phyloP scores from a whole-genome alignment of 2,797 vertebrate genomes.

The Bufotes viridis region DNA sequence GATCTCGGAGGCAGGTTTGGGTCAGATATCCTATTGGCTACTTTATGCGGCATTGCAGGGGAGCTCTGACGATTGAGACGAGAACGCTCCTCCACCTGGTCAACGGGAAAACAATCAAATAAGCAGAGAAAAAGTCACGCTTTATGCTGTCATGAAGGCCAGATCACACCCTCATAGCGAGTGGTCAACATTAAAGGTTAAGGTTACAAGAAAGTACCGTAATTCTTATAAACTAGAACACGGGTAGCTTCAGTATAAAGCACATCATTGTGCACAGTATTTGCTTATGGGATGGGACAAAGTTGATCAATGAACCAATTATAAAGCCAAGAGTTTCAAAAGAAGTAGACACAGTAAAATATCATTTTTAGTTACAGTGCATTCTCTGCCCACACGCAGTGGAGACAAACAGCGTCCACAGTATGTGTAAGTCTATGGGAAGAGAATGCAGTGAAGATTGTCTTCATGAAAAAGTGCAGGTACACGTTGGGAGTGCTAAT shows the following conservation, averaged over 20 bases:
- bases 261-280: background rate
- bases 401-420: background rate
- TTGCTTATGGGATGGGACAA: background rate
- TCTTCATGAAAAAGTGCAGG: conserved; percentile 48
- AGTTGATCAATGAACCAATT: background rate
- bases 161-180: conserved; percentile 38
- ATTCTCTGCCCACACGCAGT: background rate
- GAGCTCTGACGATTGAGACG: conserved; percentile 90
- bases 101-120: background rate
- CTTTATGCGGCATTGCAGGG: conserved; percentile 93
- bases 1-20: conserved; percentile 94
- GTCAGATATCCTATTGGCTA: conserved; percentile 96
- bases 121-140: background rate
- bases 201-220: background rate
- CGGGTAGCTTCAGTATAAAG: background rate
- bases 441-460: background rate
- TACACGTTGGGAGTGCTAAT: conserved; percentile 29
- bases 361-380: background rate
- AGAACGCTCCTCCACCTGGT: conserved; percentile 86
- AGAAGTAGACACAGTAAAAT: background rate
- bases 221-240: background rate
- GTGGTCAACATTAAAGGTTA: background rate
- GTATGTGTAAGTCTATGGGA: background rate
- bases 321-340: conserved; percentile 41
- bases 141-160: background rate